Conservation (phyloP, 2,113 vertebrate species). For the Spea multiplicata region DNA sequence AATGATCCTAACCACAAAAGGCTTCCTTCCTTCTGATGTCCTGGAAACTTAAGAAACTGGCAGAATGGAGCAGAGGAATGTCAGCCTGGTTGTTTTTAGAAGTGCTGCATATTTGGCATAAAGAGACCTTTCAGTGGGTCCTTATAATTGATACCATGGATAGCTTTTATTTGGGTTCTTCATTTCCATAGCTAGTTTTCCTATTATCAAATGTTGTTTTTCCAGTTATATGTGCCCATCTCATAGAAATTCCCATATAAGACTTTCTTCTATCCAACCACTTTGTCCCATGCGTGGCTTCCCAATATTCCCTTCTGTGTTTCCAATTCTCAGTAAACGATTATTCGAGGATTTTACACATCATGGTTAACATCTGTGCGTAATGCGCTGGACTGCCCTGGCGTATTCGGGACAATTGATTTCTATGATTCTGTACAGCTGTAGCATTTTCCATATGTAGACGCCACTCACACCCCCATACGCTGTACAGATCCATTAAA, state of each 20-base stretch:
- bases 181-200: background rate
- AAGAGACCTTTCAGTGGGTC: background rate
- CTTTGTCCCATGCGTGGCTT: background rate
- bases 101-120: slow-evolving; percentile 6
- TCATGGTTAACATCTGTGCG: no score
- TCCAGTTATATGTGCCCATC: background rate
- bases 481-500: no score
- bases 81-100: slow-evolving; percentile 9
- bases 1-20: background rate
- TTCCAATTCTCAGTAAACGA: no score
- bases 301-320: no score
- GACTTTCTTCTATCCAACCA: slow-evolving; percentile 4
- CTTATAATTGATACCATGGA: slow-evolving; percentile 12
- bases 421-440: no score
- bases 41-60: background rate
- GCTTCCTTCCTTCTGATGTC: background rate
- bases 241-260: slow-evolving; percentile 10
- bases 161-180: background rate
- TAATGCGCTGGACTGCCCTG: no score
- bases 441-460: no score
- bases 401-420: no score
- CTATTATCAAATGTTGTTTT: background rate
- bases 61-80: background rate
- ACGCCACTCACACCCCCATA: no score
- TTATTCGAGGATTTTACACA: no score